These are phyloP conservation scores for Ecliptopera silaceata DNA, from an alignment of 2,888 invertebrate genomes.

Conservation along the genomic window DNA sequence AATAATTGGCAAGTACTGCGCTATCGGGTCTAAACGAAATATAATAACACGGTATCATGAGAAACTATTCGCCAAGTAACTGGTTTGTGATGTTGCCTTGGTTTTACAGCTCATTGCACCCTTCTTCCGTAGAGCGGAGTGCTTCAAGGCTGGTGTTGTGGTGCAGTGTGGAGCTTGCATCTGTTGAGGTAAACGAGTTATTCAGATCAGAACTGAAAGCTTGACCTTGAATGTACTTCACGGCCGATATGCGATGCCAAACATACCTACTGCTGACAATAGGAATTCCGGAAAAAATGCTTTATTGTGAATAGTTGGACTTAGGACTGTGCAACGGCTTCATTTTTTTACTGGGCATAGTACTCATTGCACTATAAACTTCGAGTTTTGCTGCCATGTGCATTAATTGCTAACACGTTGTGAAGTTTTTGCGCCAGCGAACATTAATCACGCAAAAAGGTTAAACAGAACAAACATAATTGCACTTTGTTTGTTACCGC, in stretches of 20 bases:
- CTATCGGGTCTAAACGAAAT: conserved; percentile 25
- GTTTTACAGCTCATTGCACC: conserved; percentile 34
- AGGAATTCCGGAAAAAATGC: neutral
- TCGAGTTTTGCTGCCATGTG: conserved; percentile 26
- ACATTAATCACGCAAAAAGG: conserved; percentile 24
- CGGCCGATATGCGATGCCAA: neutral
- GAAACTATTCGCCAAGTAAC: conserved; percentile 32
- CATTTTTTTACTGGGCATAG: neutral
- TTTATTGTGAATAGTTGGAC: neutral
- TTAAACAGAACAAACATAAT: conserved; percentile 26
- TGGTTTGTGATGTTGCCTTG: conserved; percentile 37
- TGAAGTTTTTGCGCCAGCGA: conserved; percentile 21
- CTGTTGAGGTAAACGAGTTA: conserved; percentile 68
- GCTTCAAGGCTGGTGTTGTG: conserved; percentile 40
- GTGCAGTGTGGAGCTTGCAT: conserved; percentile 53
- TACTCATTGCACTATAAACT: conserved; percentile 5
- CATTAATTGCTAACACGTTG: conserved; percentile 18
- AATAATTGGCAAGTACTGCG: conserved; percentile 26
- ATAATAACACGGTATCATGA: conserved; percentile 29
- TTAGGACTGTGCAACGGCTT: neutral
- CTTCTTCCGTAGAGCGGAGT: conserved; percentile 55
- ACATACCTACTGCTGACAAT: neutral
- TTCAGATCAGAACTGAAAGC: conserved; percentile 60
- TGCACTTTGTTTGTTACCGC: conserved; percentile 40
- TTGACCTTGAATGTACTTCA: conserved; percentile 63